These are phyloP conservation scores for Cheilosia vernalis DNA, from an alignment of 2,888 invertebrate genomes.

Conservation along the genomic window DNA sequence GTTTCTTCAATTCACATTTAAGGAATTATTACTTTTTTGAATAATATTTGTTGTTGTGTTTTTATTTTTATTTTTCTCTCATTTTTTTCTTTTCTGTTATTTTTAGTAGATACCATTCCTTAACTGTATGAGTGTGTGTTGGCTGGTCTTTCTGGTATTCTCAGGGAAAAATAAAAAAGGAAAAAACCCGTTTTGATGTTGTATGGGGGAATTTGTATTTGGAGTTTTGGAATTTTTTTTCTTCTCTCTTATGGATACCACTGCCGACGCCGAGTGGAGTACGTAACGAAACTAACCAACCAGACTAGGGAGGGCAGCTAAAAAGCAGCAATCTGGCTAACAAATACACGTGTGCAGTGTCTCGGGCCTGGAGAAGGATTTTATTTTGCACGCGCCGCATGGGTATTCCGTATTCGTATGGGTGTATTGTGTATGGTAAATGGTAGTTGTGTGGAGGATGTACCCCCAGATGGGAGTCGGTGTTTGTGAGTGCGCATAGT, in stretches of 20 bases:
- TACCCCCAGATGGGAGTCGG: conserved; percentile 33
- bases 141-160: conserved; percentile 32
- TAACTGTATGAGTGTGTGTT: conserved; percentile 10
- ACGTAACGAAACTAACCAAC: conserved; percentile 73
- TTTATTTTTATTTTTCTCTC: not conserved
- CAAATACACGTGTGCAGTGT: conserved; percentile 22
- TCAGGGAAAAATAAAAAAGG: not conserved
- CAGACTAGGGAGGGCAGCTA: conserved; percentile 72
- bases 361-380: conserved; percentile 60
- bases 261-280: conserved; percentile 49
- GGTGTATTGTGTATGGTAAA: not conserved
- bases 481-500: conserved; percentile 20
- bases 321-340: conserved; percentile 60
- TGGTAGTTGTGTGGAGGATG: conserved; percentile 53
- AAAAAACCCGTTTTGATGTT: conserved; percentile 60
- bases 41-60: conserved; percentile 51
- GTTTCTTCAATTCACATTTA: conserved; percentile 75
- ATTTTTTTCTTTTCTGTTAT: conserved; percentile 28
- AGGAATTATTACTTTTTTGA: conserved; percentile 71
- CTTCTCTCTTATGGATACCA: conserved; percentile 43
- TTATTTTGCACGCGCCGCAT: not conserved
- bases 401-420: too few species aligned
- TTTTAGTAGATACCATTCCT: conserved; percentile 33
- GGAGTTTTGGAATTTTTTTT: conserved; percentile 23
- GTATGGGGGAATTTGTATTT: conserved; percentile 37